These are phyloP conservation scores for Gymnosoma rotundatum DNA, from an alignment of 2,888 invertebrate species.

Conservation along the genomic window DNA sequence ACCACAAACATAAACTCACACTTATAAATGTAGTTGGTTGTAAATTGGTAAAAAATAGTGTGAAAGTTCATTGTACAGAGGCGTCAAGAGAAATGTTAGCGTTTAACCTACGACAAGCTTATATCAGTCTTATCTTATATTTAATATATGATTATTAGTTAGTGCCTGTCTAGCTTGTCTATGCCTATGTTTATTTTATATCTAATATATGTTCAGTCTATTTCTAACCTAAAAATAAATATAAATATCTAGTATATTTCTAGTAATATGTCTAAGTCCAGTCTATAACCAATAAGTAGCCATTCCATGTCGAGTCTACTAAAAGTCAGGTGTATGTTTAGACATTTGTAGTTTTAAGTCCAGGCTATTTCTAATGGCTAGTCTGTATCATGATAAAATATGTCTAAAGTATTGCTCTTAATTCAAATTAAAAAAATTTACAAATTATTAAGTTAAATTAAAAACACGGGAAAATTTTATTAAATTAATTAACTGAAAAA, in stretches of 20 bases:
- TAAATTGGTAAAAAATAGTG: not conserved
- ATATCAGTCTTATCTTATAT: not conserved
- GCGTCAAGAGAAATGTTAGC: not conserved
- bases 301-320: not conserved
- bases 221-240: not conserved
- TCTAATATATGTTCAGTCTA: not conserved
- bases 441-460: no score
- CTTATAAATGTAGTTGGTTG: not conserved
- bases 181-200: not conserved
- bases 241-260: not conserved
- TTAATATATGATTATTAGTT: not conserved
- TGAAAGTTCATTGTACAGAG: conserved; percentile 18
- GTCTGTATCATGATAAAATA: no score
- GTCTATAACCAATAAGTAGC: no score
- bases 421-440: no score
- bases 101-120: no score
- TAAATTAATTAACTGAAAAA: no score
- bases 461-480: no score
- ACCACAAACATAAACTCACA: not conserved
- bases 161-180: not conserved
- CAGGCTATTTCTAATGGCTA: no score
- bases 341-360: no score
- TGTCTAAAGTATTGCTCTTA: no score
- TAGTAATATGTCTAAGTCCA: no score
- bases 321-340: not conserved